phyloP scores from a whole-genome alignment of 2,888 invertebrate species.

The Chymomyza amoena region DNA sequence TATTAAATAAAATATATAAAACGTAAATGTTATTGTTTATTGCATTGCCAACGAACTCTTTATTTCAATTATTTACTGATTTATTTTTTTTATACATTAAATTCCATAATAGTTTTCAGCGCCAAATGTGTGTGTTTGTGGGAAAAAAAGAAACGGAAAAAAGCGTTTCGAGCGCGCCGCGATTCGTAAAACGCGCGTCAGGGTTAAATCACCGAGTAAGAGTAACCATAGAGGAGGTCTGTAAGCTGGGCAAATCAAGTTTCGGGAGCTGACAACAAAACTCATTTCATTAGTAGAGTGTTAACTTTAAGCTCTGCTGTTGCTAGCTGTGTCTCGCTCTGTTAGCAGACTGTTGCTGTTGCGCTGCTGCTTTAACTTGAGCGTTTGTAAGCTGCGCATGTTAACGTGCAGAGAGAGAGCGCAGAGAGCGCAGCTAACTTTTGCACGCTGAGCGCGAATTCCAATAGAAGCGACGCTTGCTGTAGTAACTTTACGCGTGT shows the following conservation, averaged over 20 bases:
- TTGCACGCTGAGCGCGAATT: slow-evolving; percentile 35
- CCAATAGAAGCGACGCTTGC: slow-evolving; percentile 33
- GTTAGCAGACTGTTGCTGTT: no score
- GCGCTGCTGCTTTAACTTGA: no score
- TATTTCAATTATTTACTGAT: neutral
- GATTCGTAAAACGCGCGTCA: slow-evolving; percentile 76
- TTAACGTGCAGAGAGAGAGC: slow-evolving; percentile 24
- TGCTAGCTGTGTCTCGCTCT: no score
- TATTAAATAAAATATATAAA: slow-evolving; percentile 10
- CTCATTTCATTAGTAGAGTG: no score
- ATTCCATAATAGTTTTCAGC: slow-evolving; percentile 38
- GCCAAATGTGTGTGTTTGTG: slow-evolving; percentile 35
- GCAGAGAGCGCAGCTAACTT: slow-evolving; percentile 21
- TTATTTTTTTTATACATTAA: slow-evolving; percentile 4
- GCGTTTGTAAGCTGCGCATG: no score
- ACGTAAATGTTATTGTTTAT: slow-evolving; percentile 2
- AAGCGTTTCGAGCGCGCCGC: slow-evolving; percentile 54
- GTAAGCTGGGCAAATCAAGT: slow-evolving; percentile 31
- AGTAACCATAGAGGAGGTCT: slow-evolving; percentile 7
- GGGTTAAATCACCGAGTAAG: slow-evolving; percentile 49
- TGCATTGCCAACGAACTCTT: neutral
- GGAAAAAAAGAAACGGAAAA: slow-evolving; percentile 8
- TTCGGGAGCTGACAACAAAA: slow-evolving; percentile 16
- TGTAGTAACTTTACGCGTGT: slow-evolving; percentile 14
- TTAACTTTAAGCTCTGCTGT: no score